phyloP scores from a whole-genome alignment of 2,113 vertebrate species.

The Bungarus multicinctus region DNA sequence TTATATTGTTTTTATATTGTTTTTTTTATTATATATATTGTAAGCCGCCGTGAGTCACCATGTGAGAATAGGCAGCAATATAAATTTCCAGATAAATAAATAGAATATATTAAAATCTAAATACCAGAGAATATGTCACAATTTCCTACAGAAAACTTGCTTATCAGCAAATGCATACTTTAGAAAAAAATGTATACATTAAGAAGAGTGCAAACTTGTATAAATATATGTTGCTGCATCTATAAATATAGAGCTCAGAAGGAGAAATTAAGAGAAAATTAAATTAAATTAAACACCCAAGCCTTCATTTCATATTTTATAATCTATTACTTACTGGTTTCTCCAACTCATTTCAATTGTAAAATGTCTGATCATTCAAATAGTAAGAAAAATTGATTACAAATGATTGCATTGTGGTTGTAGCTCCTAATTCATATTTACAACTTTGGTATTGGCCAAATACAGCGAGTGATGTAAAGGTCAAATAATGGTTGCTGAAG shows the following conservation, averaged over 20 bases:
- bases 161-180: background rate
- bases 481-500: constrained; percentile 53
- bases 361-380: background rate
- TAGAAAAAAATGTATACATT: background rate
- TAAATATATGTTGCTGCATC: background rate
- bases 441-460: constrained; percentile 47
- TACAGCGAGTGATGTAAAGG: constrained; percentile 36
- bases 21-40: too few relatives aligned
- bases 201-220: background rate
- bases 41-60: too few relatives aligned
- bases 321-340: background rate
- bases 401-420: constrained; percentile 29
- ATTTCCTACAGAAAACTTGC: background rate
- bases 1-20: too few relatives aligned
- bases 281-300: background rate
- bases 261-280: background rate
- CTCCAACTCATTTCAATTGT: background rate
- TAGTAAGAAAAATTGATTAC: constrained; percentile 24
- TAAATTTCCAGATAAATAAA: too few relatives aligned
- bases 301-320: background rate
- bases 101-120: background rate
- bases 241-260: background rate
- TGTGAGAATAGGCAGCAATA: too few relatives aligned
- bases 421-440: constrained; percentile 29
- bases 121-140: background rate